Percentiles rank a stretch among this genome's conserved stretches.
Conservation (phyloP, 2,888 invertebrate species). For the Phragmatobia fuliginosa region DNA sequence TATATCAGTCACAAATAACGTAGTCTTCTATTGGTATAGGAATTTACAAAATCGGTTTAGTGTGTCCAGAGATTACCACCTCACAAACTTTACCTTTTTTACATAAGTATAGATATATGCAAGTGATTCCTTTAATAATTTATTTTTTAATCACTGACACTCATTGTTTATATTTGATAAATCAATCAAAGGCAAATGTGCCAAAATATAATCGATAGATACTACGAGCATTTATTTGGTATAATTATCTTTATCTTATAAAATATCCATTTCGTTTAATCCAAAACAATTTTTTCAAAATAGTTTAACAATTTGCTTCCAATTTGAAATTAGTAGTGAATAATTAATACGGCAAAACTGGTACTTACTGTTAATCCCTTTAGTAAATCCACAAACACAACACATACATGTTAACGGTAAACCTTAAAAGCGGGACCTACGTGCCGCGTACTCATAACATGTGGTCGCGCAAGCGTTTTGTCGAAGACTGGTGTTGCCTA, state of each 20-base stretch:
- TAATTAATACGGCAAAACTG: background rate
- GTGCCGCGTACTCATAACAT: constrained; percentile 29
- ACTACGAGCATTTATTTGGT: background rate
- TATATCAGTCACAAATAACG: too few species aligned
- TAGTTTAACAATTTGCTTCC: background rate
- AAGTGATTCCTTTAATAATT: background rate
- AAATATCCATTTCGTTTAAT: background rate
- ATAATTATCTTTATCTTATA: background rate
- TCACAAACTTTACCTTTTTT: too few species aligned
- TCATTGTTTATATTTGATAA: background rate
- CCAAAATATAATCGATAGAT: background rate
- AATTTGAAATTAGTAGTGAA: background rate
- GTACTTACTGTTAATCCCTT: constrained; percentile 39
- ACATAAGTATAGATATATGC: too few species aligned
- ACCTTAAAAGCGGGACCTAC: constrained; percentile 30
- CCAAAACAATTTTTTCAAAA: background rate
- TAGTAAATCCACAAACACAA: constrained; percentile 39
- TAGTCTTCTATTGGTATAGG: too few species aligned
- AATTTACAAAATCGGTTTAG: too few species aligned
- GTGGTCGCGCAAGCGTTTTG: constrained; percentile 36
- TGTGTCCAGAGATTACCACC: too few species aligned
- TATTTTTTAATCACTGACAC: background rate
- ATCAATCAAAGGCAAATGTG: background rate
- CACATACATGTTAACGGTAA: constrained; percentile 47
- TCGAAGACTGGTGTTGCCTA: constrained; percentile 48